A percentile compares a stretch with the other conserved stretches of the same genome.
Conservation (phyloP, 2,888 invertebrate species). For the Chrysomela aeneicollis region DNA sequence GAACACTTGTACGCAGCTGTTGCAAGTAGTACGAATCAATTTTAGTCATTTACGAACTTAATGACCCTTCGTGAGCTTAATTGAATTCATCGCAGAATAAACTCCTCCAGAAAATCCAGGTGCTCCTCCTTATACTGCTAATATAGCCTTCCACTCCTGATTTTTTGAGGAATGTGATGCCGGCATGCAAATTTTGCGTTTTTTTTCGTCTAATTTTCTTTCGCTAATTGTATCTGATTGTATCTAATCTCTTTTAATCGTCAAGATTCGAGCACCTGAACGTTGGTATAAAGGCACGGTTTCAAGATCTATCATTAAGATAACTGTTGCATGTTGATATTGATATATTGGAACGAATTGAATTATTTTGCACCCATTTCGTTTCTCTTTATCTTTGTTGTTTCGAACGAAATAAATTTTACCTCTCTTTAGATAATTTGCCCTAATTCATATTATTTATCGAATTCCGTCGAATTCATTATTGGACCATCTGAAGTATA, state of each 20-base stretch:
- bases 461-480: too few relatives aligned
- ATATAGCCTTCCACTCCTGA: neutral
- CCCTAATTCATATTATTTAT: too few relatives aligned
- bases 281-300: neutral
- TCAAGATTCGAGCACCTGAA: neutral
- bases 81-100: neutral
- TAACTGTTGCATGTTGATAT: neutral
- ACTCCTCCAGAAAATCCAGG: neutral
- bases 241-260: constrained; percentile 1
- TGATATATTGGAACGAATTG: neutral
- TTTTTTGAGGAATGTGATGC: neutral
- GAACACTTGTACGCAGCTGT: neutral
- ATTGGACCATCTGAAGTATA: too few relatives aligned
- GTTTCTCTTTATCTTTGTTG: too few relatives aligned
- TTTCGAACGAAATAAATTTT: too few relatives aligned
- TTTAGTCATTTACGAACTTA: neutral
- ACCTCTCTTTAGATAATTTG: too few relatives aligned
- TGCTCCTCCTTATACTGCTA: neutral
- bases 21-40: neutral
- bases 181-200: neutral
- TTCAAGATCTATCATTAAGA: neutral
- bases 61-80: constrained; percentile 1
- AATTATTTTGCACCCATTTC: too few relatives aligned
- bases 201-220: constrained; percentile 9
- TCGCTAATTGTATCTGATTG: constrained; percentile 14